Evolutionary conservation across 1,140 invertebrate species (phyloP).

Genomic region (Aphis craccivora): DNA sequence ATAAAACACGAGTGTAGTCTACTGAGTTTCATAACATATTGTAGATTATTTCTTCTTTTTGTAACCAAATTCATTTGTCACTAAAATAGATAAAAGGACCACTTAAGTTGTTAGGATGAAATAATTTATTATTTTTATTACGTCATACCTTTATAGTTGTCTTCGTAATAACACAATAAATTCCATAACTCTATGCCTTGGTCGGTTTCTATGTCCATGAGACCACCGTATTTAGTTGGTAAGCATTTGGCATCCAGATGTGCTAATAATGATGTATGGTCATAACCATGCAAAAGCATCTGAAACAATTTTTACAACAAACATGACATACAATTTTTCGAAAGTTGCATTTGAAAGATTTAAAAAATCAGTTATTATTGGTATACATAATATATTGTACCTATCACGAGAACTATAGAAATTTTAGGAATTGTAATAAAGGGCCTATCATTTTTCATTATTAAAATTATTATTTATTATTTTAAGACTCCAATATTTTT

Average conservation of each 20-base stretch:
- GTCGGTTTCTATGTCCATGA: conserved; percentile 66
- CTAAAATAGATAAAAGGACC: conserved; percentile 8
- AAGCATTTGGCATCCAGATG: conserved; percentile 72
- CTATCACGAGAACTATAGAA: background rate
- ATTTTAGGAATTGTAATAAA: background rate
- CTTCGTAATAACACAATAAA: conserved; percentile 67
- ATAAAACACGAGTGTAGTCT: background rate
- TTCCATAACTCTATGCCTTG: conserved; percentile 67
- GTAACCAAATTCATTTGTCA: conserved; percentile 48
- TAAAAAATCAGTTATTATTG: background rate
- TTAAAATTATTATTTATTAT: background rate
- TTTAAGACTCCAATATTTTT: background rate
- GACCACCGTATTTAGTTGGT: conserved; percentile 76
- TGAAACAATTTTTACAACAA: conserved; percentile 62
- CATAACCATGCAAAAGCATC: conserved; percentile 78
- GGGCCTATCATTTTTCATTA: background rate
- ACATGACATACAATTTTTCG: background rate
- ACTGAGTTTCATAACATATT: background rate
- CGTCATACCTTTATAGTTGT: conserved; percentile 67
- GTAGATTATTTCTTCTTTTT: conserved; percentile 48
- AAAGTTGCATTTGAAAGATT: background rate
- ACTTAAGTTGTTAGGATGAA: background rate
- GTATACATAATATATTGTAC: background rate
- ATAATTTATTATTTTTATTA: background rate
- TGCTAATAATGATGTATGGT: conserved; percentile 71